Evolutionary conservation across 2,797 vertebrate genomes (phyloP).

Genomic region (Takifugu ocellatus): DNA sequence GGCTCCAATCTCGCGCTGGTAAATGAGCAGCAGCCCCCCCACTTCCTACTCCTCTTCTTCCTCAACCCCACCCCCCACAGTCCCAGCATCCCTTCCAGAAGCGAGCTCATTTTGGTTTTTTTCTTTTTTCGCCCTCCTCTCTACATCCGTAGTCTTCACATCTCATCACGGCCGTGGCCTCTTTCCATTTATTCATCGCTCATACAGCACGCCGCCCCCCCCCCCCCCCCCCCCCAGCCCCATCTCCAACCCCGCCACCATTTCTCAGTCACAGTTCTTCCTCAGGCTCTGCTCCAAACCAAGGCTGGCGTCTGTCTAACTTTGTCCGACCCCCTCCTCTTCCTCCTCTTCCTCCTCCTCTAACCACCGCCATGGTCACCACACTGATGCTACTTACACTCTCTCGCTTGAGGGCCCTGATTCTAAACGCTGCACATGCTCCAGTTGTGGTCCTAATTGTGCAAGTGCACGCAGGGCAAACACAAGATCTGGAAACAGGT

Average conservation of each 20-base stretch:
- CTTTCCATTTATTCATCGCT: conserved; percentile 17
- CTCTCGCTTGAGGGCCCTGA: conserved; percentile 33
- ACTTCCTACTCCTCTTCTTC: conserved; percentile 29
- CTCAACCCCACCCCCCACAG: conserved; percentile 11
- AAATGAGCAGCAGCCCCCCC: conserved; percentile 70
- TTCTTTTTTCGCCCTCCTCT: conserved; percentile 19
- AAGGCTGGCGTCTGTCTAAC: conserved; percentile 72
- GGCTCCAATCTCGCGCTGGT: conserved; percentile 77
- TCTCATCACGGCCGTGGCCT: conserved; percentile 16
- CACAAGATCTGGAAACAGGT: conserved; percentile 49
- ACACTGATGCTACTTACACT: conserved; percentile 57
- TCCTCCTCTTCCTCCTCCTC: conserved; percentile 26
- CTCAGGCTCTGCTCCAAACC: conserved; percentile 71
- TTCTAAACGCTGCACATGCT: conserved; percentile 55
- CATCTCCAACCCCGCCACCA: conserved; percentile 21
- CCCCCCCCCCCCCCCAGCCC: conserved; percentile 26
- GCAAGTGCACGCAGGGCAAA: conserved; percentile 31
- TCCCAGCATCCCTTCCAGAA: neutral
- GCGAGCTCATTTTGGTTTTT: too few species aligned
- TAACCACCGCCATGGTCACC: conserved; percentile 53
- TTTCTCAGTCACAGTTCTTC: conserved; percentile 63
- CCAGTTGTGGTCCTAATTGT: conserved; percentile 14
- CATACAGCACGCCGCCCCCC: too few species aligned
- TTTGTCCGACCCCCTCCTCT: conserved; percentile 51
- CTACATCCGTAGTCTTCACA: conserved; percentile 23